Conservation (phyloP, 2,888 invertebrate species). For the Timema cristinae region DNA sequence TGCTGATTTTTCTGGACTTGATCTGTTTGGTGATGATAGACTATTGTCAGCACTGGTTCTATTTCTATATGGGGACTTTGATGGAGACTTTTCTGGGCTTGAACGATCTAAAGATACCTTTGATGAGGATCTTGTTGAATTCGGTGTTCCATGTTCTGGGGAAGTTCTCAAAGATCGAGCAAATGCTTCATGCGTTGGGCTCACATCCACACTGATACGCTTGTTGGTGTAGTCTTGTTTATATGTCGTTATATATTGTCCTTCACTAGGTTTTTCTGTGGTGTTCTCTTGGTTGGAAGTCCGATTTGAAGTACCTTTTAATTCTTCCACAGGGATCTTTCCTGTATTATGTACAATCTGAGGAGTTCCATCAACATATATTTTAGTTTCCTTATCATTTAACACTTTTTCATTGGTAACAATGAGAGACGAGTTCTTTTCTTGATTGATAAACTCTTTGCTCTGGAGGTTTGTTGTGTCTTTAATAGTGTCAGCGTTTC, state of each 20-base stretch:
- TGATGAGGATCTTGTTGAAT: slow-evolving; percentile 37
- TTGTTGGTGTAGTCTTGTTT: slow-evolving; percentile 53
- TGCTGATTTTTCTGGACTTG: slow-evolving; percentile 30
- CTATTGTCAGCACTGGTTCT: slow-evolving; percentile 29
- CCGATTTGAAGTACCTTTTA: slow-evolving; percentile 7
- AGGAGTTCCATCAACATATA: not conserved
- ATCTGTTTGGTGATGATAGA: slow-evolving; percentile 28
- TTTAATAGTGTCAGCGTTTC: slow-evolving; percentile 17
- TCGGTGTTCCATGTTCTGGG: slow-evolving; percentile 47
- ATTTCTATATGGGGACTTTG: slow-evolving; percentile 21
- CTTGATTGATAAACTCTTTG: slow-evolving; percentile 17
- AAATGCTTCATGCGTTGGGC: slow-evolving; percentile 72
- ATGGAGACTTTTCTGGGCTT: slow-evolving; percentile 25
- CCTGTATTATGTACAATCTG: not conserved
- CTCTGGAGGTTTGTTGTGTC: slow-evolving; percentile 3
- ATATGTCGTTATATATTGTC: slow-evolving; percentile 59
- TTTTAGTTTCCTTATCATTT: not conserved
- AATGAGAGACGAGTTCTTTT: not conserved
- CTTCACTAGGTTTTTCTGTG: slow-evolving; percentile 16
- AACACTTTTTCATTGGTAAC: not conserved
- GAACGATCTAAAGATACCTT: slow-evolving; percentile 39
- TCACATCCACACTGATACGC: slow-evolving; percentile 58
- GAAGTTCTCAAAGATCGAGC: slow-evolving; percentile 63
- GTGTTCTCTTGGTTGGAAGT: not conserved
- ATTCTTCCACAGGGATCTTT: not conserved